phyloP scores from a whole-genome alignment of 1,140 invertebrate genomes.

The Callitettix versicolor region DNA sequence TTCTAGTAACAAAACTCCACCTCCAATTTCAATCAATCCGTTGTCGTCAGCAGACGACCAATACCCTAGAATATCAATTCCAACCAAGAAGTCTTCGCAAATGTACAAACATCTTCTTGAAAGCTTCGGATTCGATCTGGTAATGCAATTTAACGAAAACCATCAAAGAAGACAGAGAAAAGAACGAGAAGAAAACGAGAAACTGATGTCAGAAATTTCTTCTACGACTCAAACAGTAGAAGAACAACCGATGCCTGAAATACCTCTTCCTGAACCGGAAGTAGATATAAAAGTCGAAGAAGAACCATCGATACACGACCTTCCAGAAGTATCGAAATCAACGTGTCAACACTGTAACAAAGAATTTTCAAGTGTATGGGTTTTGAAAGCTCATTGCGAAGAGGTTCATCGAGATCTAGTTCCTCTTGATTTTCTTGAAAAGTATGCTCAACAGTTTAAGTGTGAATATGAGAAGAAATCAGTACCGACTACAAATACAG shows the following conservation, averaged over 20 bases:
- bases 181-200: slow-evolving; percentile 29
- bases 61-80: slow-evolving; percentile 33
- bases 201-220: slow-evolving; percentile 27
- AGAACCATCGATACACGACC: slow-evolving; percentile 42
- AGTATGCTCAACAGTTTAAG: slow-evolving; percentile 84
- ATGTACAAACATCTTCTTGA: slow-evolving; percentile 85
- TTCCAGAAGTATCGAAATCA: slow-evolving; percentile 64
- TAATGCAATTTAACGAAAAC: slow-evolving; percentile 93
- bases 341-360: slow-evolving; percentile 84
- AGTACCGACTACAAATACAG: slow-evolving; percentile 52
- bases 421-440: slow-evolving; percentile 77
- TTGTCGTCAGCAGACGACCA: slow-evolving; percentile 26
- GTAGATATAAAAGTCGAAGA: slow-evolving; percentile 41
- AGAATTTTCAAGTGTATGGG: slow-evolving; percentile 91
- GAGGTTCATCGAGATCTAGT: slow-evolving; percentile 87
- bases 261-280: slow-evolving; percentile 34
- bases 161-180: slow-evolving; percentile 57
- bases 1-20: slow-evolving; percentile 26
- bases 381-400: slow-evolving; percentile 89
- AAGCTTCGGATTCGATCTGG: slow-evolving; percentile 88
- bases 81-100: slow-evolving; percentile 59
- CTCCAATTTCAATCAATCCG: slow-evolving; percentile 22
- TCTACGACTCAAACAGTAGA: slow-evolving; percentile 18
- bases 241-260: slow-evolving; percentile 23
- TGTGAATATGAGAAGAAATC: slow-evolving; percentile 73